Evolutionary conservation across 2,797 vertebrate species (phyloP).

Genomic region (Hapalemur alaotrensis): DNA sequence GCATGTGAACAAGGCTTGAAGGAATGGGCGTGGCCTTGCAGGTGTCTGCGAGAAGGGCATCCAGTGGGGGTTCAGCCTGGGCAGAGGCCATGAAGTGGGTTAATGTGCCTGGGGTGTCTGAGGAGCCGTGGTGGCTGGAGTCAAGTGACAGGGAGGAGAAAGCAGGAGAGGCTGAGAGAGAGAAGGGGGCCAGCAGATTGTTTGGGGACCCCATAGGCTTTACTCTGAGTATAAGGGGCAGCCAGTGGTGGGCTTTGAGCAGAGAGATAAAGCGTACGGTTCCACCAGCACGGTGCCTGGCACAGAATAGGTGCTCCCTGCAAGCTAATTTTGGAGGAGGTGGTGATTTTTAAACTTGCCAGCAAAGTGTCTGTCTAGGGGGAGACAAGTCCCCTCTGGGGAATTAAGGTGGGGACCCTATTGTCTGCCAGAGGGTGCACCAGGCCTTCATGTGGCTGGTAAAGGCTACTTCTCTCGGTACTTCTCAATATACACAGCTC

Average conservation of each 20-base stretch:
- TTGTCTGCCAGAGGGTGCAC: not conserved
- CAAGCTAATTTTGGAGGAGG: not conserved
- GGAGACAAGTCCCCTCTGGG: not conserved
- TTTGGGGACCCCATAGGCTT: not conserved
- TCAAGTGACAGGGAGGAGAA: rapidly evolving
- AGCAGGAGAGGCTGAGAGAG: not conserved
- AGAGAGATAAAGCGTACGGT: not conserved
- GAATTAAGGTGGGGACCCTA: not conserved
- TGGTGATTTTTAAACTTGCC: not conserved
- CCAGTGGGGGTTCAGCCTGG: not conserved
- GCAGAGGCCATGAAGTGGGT: no score
- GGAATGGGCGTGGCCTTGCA: not conserved
- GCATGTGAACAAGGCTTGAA: not conserved
- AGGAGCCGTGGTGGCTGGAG: not conserved
- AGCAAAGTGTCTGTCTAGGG: not conserved
- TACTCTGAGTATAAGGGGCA: not conserved
- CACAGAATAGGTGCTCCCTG: not conserved
- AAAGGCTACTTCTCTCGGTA: not conserved
- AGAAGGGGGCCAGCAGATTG: not conserved
- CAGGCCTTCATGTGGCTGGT: not conserved
- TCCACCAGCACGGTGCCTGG: not conserved
- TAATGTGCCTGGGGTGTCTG: no score
- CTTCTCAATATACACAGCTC: not conserved
- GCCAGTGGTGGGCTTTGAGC: not conserved
- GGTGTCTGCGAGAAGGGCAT: not conserved